Conservation (phyloP, 2,888 invertebrate species). For the Eueremaeus valkanovi region DNA sequence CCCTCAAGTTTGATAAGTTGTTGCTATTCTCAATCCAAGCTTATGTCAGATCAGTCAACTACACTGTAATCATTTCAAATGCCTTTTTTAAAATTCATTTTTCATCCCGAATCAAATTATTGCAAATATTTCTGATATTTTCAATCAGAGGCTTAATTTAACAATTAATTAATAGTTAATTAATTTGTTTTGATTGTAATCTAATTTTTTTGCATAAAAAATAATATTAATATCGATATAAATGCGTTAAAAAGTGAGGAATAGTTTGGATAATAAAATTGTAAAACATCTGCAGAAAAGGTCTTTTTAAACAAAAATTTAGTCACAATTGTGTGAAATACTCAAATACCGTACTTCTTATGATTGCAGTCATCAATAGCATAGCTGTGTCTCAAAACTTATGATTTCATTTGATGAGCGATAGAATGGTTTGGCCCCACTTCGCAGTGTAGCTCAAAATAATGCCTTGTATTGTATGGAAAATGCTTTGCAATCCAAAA, state of each 20-base stretch:
- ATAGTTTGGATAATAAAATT: neutral
- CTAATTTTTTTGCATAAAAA: too few species aligned
- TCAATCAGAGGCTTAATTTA: too few species aligned
- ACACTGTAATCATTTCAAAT: neutral
- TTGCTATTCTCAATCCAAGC: neutral
- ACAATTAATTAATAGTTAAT: too few species aligned
- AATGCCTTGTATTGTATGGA: slow-evolving; percentile 5
- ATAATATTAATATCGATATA: too few species aligned
- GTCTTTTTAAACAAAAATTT: neutral
- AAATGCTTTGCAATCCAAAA: slow-evolving; percentile 21
- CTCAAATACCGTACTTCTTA: slow-evolving; percentile 29
- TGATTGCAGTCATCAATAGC: slow-evolving; percentile 33
- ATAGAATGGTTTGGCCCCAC: slow-evolving; percentile 20
- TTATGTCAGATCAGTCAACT: neutral
- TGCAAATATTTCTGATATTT: too few species aligned
- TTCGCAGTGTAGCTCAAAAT: neutral
- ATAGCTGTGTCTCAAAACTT: slow-evolving; percentile 12
- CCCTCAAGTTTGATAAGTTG: neutral
- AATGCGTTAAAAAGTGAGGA: too few species aligned
- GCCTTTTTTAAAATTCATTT: too few species aligned
- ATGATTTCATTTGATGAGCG: slow-evolving; percentile 24
- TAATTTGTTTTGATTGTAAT: neutral
- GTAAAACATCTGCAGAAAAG: slow-evolving; percentile 18
- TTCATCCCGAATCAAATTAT: too few species aligned
- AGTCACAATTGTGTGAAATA: neutral